These are phyloP conservation scores for Lepilemur ruficaudatus DNA, from an alignment of 2,797 vertebrate species.

Conservation along the genomic window DNA sequence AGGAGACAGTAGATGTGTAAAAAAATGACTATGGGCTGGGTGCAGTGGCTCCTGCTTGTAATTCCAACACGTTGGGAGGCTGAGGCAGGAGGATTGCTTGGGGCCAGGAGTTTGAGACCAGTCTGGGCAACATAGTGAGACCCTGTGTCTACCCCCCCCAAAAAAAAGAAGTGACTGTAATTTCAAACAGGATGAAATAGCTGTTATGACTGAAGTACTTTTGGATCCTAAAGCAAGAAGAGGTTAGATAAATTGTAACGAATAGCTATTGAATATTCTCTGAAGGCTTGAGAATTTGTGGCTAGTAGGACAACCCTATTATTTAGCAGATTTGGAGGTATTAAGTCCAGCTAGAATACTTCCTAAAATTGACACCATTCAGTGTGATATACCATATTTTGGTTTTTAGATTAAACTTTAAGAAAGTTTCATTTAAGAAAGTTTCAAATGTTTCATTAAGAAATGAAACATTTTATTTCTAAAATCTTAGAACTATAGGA, in stretches of 20 bases:
- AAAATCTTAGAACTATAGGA: not conserved
- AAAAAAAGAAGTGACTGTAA: not conserved
- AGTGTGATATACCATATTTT: not conserved
- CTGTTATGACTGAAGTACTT: not conserved
- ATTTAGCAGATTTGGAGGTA: not conserved
- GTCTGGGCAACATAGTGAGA: not conserved
- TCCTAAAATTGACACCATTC: not conserved
- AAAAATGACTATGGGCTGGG: not conserved
- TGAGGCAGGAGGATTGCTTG: not conserved
- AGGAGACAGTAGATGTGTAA: not conserved
- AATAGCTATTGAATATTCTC: not conserved
- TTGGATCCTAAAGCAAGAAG: not conserved
- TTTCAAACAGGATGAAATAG: not conserved
- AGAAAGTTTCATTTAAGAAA: not conserved
- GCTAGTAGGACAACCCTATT: not conserved
- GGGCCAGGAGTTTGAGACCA: not conserved
- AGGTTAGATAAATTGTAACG: not conserved
- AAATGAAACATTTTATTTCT: not conserved
- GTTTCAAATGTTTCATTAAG: not conserved
- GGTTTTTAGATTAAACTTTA: conserved; percentile 17
- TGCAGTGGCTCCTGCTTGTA: not conserved
- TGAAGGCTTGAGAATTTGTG: not conserved
- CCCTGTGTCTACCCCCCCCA: not conserved
- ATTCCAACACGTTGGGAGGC: not conserved
- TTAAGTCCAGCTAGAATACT: not conserved